Percentiles rank a stretch among this genome's conserved stretches.
Evolutionary conservation across 1,140 invertebrate genomes (phyloP).

Genomic region (Heliothis subflexa): DNA sequence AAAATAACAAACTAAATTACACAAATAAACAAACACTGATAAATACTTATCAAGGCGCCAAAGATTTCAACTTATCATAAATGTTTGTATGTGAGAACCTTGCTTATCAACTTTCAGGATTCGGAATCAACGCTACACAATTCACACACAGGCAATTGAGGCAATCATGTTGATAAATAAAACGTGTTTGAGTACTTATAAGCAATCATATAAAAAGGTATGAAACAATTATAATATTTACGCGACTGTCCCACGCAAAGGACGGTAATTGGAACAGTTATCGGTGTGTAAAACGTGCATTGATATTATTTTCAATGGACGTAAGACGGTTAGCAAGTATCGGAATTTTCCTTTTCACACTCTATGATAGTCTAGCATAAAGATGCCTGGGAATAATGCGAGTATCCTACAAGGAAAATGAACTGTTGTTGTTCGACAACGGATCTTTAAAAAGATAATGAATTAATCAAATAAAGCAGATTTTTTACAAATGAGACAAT

Average conservation of each 20-base stretch:
- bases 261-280: too few relatives aligned
- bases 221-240: too few relatives aligned
- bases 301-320: too few relatives aligned
- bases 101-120: slow-evolving; percentile 69
- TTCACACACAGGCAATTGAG: slow-evolving; percentile 12
- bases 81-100: slow-evolving; percentile 63
- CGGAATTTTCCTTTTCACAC: too few relatives aligned
- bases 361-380: too few relatives aligned
- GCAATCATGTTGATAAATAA: slow-evolving; percentile 19
- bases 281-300: too few relatives aligned
- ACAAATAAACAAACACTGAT: slow-evolving; percentile 54
- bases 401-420: too few relatives aligned
- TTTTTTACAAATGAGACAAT: background rate
- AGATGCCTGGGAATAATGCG: too few relatives aligned
- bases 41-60: slow-evolving; percentile 67
- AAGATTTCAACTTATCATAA: slow-evolving; percentile 64
- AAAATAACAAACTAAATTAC: slow-evolving; percentile 48
- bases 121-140: slow-evolving; percentile 64
- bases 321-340: too few relatives aligned
- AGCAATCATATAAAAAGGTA: slow-evolving; percentile 2
- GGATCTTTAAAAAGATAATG: background rate
- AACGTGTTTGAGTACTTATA: slow-evolving; percentile 7
- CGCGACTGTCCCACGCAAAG: too few relatives aligned
- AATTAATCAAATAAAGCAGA: slow-evolving; percentile 2
- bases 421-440: background rate